Evolutionary conservation across 2,113 vertebrate species (phyloP), one percentile per base, ranked within the genome.

Genomic region (Chaetodon trifascialis): DNA sequence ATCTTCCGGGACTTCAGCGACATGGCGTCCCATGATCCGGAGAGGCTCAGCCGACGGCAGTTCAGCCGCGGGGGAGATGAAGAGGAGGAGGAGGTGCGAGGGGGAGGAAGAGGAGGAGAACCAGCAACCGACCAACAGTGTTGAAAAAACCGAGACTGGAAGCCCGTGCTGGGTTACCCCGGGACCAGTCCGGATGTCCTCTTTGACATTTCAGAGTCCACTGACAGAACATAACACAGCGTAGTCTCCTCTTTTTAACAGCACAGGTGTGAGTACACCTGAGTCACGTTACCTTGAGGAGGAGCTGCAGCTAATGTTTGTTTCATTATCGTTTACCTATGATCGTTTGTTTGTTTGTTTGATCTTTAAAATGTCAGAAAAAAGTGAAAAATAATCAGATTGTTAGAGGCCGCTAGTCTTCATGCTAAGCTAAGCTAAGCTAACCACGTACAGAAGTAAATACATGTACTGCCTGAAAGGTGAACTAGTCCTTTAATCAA

Each of bases 1-100:
- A 96, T 96, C 72, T 94, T 96, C 88, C 77, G 95, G 1, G 95
- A 96, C 81, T 96, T 96, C 86, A 95, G 95, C 40, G 82, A 95
- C 89, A 96, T 96, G 95, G 95, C 95, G 2, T 96, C 95, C 4
- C 92, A 96, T 0, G 91, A 95, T 79, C 95, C 95, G 0, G 95
- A 96, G 55, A 91, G 77, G 59, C 94, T 96, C 21, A 89, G 76
- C 38, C 74, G 95, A 7, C 78, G 94, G 0, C 80, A 71, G 55
- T 93, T 95, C 85, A 78, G 77, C 76, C 88, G 74, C 8, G 72
- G 69, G 7, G 72, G 60, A 25, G 84, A 58, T 1, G 82, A 49
- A 0, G 77, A 25, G 7, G 76, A 56, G 14, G 49, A 65, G 7
- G 66, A 75, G 30, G 30, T 30, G 30, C 30, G 38, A 12, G 5